phyloP scores from a whole-genome alignment of 1,140 invertebrate species.

The Paraescarpia echinospica region DNA sequence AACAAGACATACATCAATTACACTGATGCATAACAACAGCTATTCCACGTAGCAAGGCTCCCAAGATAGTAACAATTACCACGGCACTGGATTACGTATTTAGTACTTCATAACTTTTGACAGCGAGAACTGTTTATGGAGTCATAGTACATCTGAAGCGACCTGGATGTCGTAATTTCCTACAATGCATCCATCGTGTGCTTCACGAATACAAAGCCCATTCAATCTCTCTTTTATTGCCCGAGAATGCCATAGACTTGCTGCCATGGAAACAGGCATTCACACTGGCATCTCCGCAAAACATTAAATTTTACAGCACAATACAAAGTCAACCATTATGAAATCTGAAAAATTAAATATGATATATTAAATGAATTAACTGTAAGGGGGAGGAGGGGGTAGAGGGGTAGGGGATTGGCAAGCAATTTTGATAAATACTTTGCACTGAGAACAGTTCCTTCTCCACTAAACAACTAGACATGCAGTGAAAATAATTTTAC shows the following conservation, averaged over 20 bases:
- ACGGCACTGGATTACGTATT: neutral
- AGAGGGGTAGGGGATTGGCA: neutral
- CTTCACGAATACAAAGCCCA: neutral
- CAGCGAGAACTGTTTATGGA: neutral
- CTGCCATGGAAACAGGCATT: neutral
- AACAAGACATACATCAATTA: neutral
- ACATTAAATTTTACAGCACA: neutral
- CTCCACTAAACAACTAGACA: neutral
- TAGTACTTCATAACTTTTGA: neutral
- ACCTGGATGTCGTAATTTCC: neutral
- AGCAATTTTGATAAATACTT: neutral
- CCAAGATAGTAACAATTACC: neutral
- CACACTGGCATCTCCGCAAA: neutral
- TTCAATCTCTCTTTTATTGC: neutral
- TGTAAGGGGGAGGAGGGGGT: neutral
- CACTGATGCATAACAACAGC: neutral
- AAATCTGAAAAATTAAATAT: neutral
- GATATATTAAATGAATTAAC: neutral
- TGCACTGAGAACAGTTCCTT: neutral
- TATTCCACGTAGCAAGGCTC: neutral
- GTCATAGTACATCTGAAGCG: neutral
- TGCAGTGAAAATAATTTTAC: neutral
- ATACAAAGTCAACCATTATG: neutral
- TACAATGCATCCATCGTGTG: neutral
- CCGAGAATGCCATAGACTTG: neutral